Evolutionary conservation across 2,888 invertebrate genomes (phyloP).

Genomic region (Apoda limacodes): DNA sequence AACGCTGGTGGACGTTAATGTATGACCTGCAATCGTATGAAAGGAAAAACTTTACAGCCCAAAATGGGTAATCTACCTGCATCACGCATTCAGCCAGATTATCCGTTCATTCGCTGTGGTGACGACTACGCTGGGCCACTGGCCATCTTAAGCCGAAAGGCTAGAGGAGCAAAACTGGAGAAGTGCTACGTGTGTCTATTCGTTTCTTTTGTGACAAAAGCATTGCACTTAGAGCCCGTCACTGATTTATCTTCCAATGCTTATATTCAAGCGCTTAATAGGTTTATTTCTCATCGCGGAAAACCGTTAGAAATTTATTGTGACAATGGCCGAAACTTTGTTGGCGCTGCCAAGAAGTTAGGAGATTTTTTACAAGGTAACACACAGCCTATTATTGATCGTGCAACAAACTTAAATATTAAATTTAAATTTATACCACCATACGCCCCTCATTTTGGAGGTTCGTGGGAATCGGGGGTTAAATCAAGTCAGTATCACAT

Average conservation of each 20-base stretch:
- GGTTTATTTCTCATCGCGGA: constrained; percentile 8
- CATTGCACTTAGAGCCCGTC: constrained; percentile 13
- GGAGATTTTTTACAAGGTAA: background rate
- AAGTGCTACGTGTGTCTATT: constrained; percentile 15
- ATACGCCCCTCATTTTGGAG: no score
- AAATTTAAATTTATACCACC: no score
- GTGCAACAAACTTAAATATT: no score
- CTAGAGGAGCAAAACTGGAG: constrained; percentile 5
- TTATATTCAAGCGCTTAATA: constrained; percentile 7
- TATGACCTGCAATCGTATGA: constrained; percentile 13
- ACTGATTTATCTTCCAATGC: constrained; percentile 9
- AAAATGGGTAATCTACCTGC: constrained; percentile 15
- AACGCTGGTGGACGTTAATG: constrained; percentile 7
- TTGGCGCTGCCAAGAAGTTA: constrained; percentile 2
- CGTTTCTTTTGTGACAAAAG: constrained; percentile 10
- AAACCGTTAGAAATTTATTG: constrained; percentile 4
- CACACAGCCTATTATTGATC: no score
- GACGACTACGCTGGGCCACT: constrained; percentile 15
- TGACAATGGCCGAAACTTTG: constrained; percentile 4
- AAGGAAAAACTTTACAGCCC: constrained; percentile 7
- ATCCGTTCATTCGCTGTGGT: constrained; percentile 6
- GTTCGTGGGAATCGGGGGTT: no score
- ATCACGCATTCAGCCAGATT: constrained; percentile 3
- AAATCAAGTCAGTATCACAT: no score
- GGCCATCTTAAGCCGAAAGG: constrained; percentile 7